Conservation (phyloP, 2,113 vertebrate genomes). For the Onychorhynchus coronatus region DNA sequence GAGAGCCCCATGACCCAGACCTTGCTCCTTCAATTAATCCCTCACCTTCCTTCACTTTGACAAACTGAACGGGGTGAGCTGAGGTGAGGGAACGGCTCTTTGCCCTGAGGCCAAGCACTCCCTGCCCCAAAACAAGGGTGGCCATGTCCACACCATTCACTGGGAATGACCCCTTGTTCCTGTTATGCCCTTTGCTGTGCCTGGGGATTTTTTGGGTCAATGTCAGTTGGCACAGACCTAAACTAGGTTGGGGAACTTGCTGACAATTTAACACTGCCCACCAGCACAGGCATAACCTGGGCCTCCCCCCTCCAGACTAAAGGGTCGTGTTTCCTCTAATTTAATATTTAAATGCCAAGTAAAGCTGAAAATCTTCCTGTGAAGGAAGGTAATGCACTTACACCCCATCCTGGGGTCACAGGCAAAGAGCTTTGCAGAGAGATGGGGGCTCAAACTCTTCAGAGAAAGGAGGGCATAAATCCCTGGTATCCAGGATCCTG, state of each 20-base stretch:
- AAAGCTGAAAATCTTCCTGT: neutral
- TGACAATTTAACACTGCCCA: neutral
- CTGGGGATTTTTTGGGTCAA: neutral
- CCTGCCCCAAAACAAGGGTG: neutral
- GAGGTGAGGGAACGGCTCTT: neutral
- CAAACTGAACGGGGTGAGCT: neutral
- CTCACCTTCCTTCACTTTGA: neutral
- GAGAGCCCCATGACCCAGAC: conserved; percentile 6
- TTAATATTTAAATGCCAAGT: neutral
- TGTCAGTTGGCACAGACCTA: neutral
- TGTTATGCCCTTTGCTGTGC: neutral
- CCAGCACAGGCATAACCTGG: neutral
- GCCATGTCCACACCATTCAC: neutral
- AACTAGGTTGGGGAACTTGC: neutral
- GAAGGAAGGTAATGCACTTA: neutral
- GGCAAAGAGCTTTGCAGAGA: neutral
- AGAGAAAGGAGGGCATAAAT: neutral
- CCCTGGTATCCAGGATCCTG: neutral
- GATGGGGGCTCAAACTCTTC: neutral
- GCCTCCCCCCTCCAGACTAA: neutral
- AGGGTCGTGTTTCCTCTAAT: neutral
- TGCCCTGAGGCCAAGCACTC: neutral
- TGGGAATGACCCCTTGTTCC: neutral
- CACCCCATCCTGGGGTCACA: neutral
- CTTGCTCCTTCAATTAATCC: conserved; percentile 3